Evolutionary conservation across 2,888 invertebrate species (phyloP), one percentile per base, ranked within the genome.

Genomic region (Oscheius myriophilus): DNA sequence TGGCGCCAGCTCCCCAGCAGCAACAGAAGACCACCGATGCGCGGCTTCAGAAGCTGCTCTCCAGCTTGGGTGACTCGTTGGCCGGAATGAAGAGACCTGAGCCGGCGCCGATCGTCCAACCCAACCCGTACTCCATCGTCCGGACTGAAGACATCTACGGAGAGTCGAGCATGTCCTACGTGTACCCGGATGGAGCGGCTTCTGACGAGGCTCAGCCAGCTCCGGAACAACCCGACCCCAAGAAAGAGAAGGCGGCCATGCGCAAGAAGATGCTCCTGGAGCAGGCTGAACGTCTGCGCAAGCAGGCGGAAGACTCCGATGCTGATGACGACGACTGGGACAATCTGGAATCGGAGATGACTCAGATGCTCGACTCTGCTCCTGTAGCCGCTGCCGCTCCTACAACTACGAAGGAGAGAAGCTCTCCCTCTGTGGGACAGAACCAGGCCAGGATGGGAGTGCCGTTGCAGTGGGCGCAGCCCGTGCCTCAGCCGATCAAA

Each of bases 251-350:
- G 53, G 49, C 49, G 23, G 41, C 26, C 11, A n/a, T 41, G 52
- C 12, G 52, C 23, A 51, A 52, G 52, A 33, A 63, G n/a, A 16
- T 26, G 41, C 16, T 25, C 2, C 12, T 18, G 21, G 42, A 63
- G 18, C 25, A 63, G 53, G 33, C 23, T 41, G 18, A 51, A 42
- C 11, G 63, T 21, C 1, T 16, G 63, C 33, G 41, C 41, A 52
- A 49, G 52, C 16, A 33, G 39, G 53, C 12, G 25, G 41, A 52
- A 63, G 11, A 21, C n/a, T 25, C n/a, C 7, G 61, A 46, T 12
- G 33, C 51, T 39, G 63, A 53, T 4, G 63, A 63, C 39, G 63
- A 63, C 18, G 63, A 63, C 51, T 63, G 63, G 63, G 63, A 63
- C 39, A 33, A 52, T 23, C 39, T 63, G 41, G 63, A 52, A 21